Conservation (phyloP, 2,888 invertebrate genomes). For the Leptinotarsa juncta region DNA sequence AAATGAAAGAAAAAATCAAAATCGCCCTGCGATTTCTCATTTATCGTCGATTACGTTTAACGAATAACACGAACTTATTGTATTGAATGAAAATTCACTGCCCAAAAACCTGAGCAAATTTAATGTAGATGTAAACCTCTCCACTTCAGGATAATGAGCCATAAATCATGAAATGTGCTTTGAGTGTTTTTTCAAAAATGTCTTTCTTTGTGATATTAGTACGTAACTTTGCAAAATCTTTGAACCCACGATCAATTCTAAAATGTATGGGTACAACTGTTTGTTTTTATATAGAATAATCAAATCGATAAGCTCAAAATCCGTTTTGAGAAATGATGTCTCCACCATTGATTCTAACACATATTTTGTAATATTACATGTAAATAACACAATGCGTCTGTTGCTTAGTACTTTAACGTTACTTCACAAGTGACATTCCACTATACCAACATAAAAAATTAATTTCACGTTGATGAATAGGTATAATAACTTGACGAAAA, state of each 20-base stretch:
- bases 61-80: conserved; percentile 27
- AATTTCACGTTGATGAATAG: conserved; percentile 42
- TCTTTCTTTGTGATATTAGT: conserved; percentile 49
- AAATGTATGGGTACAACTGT: conserved; percentile 59
- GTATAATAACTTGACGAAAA: conserved; percentile 31
- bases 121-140: conserved; percentile 25
- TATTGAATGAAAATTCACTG: conserved; percentile 40
- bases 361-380: conserved; percentile 58
- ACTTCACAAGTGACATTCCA: conserved; percentile 47
- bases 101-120: conserved; percentile 34
- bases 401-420: conserved; percentile 53
- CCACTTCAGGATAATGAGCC: conserved; percentile 31
- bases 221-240: conserved; percentile 54
- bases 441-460: conserved; percentile 42
- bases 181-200: conserved; percentile 25
- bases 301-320: conserved; percentile 54
- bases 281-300: conserved; percentile 50
- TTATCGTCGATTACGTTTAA: conserved; percentile 16
- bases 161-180: conserved; percentile 30
- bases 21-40: conserved; percentile 19
- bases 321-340: conserved; percentile 56
- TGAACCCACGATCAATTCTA: conserved; percentile 56
- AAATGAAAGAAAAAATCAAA: conserved; percentile 14
- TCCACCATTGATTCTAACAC: conserved; percentile 55
- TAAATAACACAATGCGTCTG: conserved; percentile 56